Base-by-base conservation (phyloP, 1,140 invertebrate genomes). In the Archegozetes longisetosus region DNA sequence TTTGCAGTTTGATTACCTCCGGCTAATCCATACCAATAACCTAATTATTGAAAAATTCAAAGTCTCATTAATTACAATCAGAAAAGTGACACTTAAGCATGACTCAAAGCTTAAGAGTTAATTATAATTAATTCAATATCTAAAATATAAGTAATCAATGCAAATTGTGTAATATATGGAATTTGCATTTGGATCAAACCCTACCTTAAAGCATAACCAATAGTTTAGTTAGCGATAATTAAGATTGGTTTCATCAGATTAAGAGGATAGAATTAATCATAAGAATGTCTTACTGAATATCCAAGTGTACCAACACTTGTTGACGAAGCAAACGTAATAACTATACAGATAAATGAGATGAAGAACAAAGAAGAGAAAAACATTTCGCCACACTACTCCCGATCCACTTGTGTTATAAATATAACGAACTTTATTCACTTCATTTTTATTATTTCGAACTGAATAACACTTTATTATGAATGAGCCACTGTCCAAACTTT, bases 341-440 rank as follows among this genome's bases (percentile, higher is more conserved):
- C 48, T 47, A 22, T 53, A 58, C 20, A 51, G 4, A 58, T 58
- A 58, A 25, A 55, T 3, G 4, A 51, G 6, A 27, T 58, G 57
- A 4, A 58, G 22, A 6, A 52, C 20, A 14, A 27, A 13, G 26
- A 58, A 58, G 55, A 29, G 13, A 12, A 58, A 4, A 20, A 51
- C 26, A 48, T 58, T 58, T 13, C 22, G 46, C 57, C 57, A 58
- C 3, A 58, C 57, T 2, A 58, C 9, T 9, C 22, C 25, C n/a
- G n/a, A 54, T 54, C 25, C 32, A 9, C 17, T 40, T 6, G 32
- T 40, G 17, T 9, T 9, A 40, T 40, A 40, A 40, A 40, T 40
- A 40, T 40, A 40, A 9, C 32, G 32, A 17, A 40, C 32, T 9
- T 40, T n/a, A n/a, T n/a, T n/a, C n/a, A n/a, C n/a, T n/a, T n/a